phyloP scores from a whole-genome alignment of 2,797 vertebrate species.

The Cirrhinus mrigala region DNA sequence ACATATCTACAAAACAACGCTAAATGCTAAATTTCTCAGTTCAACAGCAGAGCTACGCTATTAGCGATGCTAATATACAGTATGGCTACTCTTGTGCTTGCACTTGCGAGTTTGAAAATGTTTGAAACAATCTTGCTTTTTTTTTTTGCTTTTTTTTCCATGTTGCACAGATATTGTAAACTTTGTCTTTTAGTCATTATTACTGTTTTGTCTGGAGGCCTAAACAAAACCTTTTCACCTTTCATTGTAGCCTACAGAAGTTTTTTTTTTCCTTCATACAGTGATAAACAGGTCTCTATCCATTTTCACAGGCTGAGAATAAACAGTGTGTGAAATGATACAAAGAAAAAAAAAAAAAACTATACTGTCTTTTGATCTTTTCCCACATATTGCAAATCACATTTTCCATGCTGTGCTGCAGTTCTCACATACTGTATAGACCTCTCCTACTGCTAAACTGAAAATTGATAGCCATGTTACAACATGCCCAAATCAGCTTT shows the following conservation, averaged over 20 bases:
- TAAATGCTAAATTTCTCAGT: background rate
- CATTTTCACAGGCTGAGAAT: slow-evolving; percentile 5
- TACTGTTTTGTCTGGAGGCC: background rate
- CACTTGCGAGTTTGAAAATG: background rate
- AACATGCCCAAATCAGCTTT: background rate
- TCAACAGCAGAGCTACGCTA: background rate
- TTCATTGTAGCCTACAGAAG: background rate
- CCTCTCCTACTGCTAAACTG: background rate
- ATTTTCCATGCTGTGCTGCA: slow-evolving; percentile 9
- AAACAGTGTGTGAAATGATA: background rate
- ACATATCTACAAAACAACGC: background rate
- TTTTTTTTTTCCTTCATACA: background rate
- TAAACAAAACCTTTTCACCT: slow-evolving; percentile 7
- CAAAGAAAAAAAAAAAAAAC: background rate
- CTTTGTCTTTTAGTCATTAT: background rate
- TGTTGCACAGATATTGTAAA: background rate
- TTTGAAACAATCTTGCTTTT: background rate
- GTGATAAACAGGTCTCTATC: background rate
- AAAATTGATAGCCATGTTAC: background rate
- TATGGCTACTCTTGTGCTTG: background rate
- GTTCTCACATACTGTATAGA: background rate
- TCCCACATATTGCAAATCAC: background rate
- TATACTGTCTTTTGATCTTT: slow-evolving; percentile 28
- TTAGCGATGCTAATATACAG: background rate
- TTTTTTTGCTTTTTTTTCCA: too few relatives aligned